Evolutionary conservation across 2,113 vertebrate species (phyloP).

Genomic region (Psettodes erumei): DNA sequence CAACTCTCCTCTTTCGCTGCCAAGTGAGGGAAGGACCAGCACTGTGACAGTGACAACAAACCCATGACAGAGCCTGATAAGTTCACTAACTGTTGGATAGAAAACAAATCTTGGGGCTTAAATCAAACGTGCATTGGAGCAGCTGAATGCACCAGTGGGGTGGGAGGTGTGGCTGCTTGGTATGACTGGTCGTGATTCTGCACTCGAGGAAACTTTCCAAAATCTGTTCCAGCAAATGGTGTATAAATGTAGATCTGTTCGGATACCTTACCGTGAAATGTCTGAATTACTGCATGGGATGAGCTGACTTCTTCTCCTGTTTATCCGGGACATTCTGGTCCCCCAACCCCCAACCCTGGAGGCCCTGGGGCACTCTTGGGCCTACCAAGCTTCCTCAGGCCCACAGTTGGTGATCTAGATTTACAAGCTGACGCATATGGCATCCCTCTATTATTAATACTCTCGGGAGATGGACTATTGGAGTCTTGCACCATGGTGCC

Average conservation of each 20-base stretch:
- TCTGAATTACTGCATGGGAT: background rate
- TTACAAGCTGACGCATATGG: slow-evolving; percentile 77
- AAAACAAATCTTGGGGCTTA: slow-evolving; percentile 58
- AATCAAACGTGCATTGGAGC: slow-evolving; percentile 36
- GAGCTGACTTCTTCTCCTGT: slow-evolving; percentile 3
- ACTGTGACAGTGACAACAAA: slow-evolving; percentile 59
- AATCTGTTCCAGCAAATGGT: background rate
- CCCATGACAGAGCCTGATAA: slow-evolving; percentile 60
- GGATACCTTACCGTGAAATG: background rate
- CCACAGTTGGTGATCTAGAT: slow-evolving; percentile 83
- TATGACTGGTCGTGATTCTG: background rate
- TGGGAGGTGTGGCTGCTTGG: slow-evolving; percentile 15
- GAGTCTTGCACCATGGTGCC: slow-evolving; percentile 38
- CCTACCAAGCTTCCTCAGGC: slow-evolving; percentile 62
- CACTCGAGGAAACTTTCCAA: slow-evolving; percentile 13
- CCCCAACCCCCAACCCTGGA: slow-evolving; percentile 17
- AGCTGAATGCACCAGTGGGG: slow-evolving; percentile 16
- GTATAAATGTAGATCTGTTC: slow-evolving; percentile 2
- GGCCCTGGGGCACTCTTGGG: slow-evolving; percentile 48
- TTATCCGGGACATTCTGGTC: slow-evolving; percentile 8
- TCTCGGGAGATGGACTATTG: slow-evolving; percentile 40
- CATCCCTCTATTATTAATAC: slow-evolving; percentile 75
- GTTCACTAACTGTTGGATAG: slow-evolving; percentile 55
- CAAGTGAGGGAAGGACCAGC: slow-evolving; percentile 47
- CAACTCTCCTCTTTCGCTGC: slow-evolving; percentile 61